These are phyloP conservation scores for Dendrolimus kikuchii DNA, from an alignment of 1,140 invertebrate species.

Conservation along the genomic window DNA sequence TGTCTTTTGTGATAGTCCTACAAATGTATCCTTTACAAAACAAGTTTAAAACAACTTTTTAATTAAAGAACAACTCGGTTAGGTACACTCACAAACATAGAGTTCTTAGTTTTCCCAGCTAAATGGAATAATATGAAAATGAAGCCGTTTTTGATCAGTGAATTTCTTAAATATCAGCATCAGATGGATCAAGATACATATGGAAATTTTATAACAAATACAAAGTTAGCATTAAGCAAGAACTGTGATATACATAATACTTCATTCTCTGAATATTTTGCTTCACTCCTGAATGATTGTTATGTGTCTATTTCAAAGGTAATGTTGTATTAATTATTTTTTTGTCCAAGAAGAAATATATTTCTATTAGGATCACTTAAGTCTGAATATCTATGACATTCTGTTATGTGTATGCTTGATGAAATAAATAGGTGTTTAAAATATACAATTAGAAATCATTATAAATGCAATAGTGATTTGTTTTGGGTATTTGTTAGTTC, in stretches of 20 bases:
- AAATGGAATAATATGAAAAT: neutral
- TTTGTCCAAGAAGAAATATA: too few relatives aligned
- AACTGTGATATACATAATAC: constrained; percentile 12
- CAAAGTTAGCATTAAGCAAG: constrained; percentile 16
- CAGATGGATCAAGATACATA: constrained; percentile 30
- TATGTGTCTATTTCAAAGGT: constrained; percentile 37
- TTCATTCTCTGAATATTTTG: constrained; percentile 19
- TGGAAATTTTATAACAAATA: constrained; percentile 24
- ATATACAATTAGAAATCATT: too few relatives aligned
- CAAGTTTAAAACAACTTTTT: constrained; percentile 1
- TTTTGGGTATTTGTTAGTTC: too few relatives aligned
- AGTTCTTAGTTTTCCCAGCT: neutral
- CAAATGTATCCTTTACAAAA: constrained; percentile 24
- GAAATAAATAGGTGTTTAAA: too few relatives aligned
- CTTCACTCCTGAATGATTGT: constrained; percentile 33
- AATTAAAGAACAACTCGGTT: too few relatives aligned
- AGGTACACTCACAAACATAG: too few relatives aligned
- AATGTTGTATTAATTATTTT: constrained; percentile 1
- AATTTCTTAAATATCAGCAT: constrained; percentile 11
- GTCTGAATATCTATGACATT: too few relatives aligned
- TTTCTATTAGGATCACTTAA: too few relatives aligned
- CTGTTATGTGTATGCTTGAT: too few relatives aligned
- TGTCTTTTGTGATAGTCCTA: constrained; percentile 14
- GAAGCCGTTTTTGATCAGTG: neutral
- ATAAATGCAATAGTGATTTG: too few relatives aligned